Evolutionary conservation across 2,797 vertebrate species (phyloP), one percentile per base, ranked within the genome.

Genomic region (Luscinia megarhynchos): DNA sequence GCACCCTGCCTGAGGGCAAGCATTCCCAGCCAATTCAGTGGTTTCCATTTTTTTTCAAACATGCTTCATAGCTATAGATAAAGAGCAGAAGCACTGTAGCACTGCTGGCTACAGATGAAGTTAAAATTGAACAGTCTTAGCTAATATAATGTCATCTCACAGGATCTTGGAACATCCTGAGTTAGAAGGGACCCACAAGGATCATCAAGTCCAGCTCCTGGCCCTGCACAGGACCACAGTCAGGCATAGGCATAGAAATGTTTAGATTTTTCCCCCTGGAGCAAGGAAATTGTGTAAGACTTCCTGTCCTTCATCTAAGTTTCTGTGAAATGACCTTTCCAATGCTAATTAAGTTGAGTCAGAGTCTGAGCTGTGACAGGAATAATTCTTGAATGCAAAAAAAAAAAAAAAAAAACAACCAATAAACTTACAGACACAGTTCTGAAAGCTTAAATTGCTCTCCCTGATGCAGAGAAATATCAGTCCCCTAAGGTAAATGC

Each of bases 291-390:
- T 14, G 19, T 32, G 5, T 57, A 59, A 61, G 38, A 6, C 57
- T 70, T 87, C 48, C 34, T 77, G 67, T 80, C 54, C 38, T 91
- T 85, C 38, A 61, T 41, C 26, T 32, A 43, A 70, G 8, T 64
- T 86, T 74, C 15, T 46, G 40, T 55, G 26, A 64, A 73, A 29
- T 91, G 85, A 83, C 76, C 54, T 75, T 94, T 91, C 41, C 40
- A 43, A 58, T 61, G 57, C 23, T 80, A 91, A 91, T 93, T 82
- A 70, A 84, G 23, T 48, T 66, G 83, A 87, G 54, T 92, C 82
- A 91, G 68, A 59, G 34, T 55, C 34, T 59, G 48, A 83, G 40
- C 20, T 90, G 55, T 86, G 80, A 78, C 43, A 66, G 38, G n/a
- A 86, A 62, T 66, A 66, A 86, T 81, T 90, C 15, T 29, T 54